Conservation (phyloP, 1,140 invertebrate species). For the Hypothenemus hampei region DNA sequence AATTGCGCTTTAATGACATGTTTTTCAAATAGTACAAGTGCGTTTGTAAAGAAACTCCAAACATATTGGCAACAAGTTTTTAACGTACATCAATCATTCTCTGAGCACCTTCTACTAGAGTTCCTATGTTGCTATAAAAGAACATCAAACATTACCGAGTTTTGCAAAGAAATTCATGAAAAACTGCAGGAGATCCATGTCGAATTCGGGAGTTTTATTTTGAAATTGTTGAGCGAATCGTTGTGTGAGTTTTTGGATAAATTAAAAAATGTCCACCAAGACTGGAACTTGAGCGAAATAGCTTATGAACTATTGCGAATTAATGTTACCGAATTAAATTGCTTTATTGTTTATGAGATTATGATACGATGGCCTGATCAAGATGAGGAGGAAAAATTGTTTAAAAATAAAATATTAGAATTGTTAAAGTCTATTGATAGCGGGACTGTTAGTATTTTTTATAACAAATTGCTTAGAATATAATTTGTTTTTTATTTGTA, state of each 20-base stretch:
- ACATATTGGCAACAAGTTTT: slow-evolving; percentile 9
- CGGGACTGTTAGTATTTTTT: no score
- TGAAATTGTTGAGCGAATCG: neutral
- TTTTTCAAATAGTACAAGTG: neutral
- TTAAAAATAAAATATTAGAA: no score
- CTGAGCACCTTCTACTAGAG: neutral
- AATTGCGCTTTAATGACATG: neutral
- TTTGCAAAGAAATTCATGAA: neutral
- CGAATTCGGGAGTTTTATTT: neutral
- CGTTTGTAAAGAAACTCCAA: slow-evolving; percentile 5
- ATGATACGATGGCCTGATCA: no score
- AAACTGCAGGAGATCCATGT: neutral
- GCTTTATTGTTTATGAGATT: no score
- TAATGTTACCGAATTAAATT: slow-evolving; percentile 1
- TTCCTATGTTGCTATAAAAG: slow-evolving; percentile 1
- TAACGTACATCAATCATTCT: slow-evolving; percentile 4
- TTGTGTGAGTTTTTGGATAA: neutral
- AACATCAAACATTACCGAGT: neutral
- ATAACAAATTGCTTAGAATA: no score
- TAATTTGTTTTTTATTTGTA: no score
- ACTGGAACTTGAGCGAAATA: neutral
- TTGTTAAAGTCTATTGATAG: no score
- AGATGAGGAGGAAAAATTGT: no score
- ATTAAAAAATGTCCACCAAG: neutral
- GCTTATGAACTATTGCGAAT: neutral